Conservation (phyloP, 2,888 invertebrate genomes). For the Belgica antarctica region DNA sequence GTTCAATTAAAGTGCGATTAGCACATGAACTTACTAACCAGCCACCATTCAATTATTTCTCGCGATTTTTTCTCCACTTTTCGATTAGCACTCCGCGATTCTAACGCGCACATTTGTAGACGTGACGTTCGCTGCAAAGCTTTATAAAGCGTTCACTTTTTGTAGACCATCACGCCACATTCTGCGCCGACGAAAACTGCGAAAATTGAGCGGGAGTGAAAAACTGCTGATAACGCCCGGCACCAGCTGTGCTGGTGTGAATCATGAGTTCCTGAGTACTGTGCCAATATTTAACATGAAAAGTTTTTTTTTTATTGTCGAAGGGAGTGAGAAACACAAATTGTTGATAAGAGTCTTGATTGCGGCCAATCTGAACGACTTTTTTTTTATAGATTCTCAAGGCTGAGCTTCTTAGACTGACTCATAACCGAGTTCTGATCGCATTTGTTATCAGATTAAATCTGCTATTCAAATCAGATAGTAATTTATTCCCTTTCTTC, state of each 20-base stretch:
- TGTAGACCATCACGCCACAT: slow-evolving; percentile 41
- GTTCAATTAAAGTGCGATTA: slow-evolving; percentile 10
- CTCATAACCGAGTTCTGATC: background rate
- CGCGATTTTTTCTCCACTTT: background rate
- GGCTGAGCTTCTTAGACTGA: background rate
- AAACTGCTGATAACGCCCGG: slow-evolving; percentile 31
- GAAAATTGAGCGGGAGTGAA: background rate
- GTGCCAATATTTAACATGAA: slow-evolving; percentile 39
- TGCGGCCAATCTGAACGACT: background rate
- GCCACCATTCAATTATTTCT: background rate
- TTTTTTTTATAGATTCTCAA: background rate
- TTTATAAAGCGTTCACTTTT: slow-evolving; percentile 7
- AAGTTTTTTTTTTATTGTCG: slow-evolving; percentile 10
- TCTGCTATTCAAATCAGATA: slow-evolving; percentile 35
- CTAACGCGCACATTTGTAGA: background rate
- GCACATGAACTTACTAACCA: background rate
- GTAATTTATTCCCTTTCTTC: slow-evolving; percentile 24
- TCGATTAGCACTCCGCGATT: background rate
- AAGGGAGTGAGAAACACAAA: slow-evolving; percentile 21
- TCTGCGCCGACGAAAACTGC: too few relatives aligned
- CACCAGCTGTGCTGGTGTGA: slow-evolving; percentile 41
- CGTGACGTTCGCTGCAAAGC: background rate
- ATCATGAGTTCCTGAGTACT: slow-evolving; percentile 19
- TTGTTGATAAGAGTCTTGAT: slow-evolving; percentile 5
- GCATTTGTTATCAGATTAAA: background rate